phyloP scores from a whole-genome alignment of 2,888 invertebrate genomes.

The Chaetoderma sp. region DNA sequence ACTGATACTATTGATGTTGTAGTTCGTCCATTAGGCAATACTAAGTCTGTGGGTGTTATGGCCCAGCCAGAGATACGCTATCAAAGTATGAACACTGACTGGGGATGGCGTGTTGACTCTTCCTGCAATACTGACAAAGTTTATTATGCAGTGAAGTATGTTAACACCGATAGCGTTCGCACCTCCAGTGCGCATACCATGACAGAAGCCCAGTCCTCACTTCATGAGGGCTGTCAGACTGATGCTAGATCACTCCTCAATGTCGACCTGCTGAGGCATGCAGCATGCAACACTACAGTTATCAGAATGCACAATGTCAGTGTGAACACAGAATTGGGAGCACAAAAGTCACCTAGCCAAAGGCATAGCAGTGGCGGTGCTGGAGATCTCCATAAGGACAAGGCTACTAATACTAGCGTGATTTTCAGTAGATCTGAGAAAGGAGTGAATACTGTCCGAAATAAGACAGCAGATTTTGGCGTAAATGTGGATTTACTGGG shows the following conservation, averaged over 20 bases:
- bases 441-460: no score
- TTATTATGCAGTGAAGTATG: constrained; percentile 43
- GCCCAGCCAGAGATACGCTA: constrained; percentile 51
- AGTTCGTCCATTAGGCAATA: constrained; percentile 47
- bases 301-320: constrained; percentile 39
- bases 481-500: no score
- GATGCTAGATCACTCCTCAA: constrained; percentile 51
- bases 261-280: constrained; percentile 44
- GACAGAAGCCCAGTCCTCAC: constrained; percentile 42
- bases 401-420: no score
- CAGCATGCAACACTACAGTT: constrained; percentile 45
- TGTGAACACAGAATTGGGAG: constrained; percentile 48
- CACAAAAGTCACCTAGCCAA: no score
- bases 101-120: constrained; percentile 54
- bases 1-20: constrained; percentile 62
- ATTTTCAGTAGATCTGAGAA: no score
- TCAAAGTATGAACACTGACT: constrained; percentile 48
- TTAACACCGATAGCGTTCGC: constrained; percentile 50
- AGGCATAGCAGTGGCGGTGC: no score
- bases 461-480: no score
- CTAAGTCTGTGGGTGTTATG: constrained; percentile 53
- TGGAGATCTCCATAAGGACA: no score
- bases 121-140: constrained; percentile 51
- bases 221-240: constrained; percentile 45
- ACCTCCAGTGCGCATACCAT: constrained; percentile 50